Evolutionary conservation across 2,113 vertebrate genomes (phyloP).

Genomic region (Calonectris borealis): DNA sequence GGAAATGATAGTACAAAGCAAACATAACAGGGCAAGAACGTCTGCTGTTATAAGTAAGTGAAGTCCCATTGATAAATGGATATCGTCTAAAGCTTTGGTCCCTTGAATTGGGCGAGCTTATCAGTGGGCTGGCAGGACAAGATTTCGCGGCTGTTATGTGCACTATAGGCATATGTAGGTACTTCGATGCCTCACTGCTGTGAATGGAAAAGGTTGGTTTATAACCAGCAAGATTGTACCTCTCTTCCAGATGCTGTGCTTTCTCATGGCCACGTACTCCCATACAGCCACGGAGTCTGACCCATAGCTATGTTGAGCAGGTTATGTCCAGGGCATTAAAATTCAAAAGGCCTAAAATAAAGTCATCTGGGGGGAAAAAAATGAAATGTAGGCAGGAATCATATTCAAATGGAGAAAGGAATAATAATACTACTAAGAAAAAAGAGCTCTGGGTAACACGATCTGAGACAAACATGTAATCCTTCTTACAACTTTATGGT

Average conservation of each 20-base stretch:
- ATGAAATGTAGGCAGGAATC: not conserved
- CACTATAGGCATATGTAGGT: rapidly evolving
- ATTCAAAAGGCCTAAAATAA: not conserved
- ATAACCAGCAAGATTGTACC: not conserved
- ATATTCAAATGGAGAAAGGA: not conserved
- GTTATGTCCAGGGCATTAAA: not conserved
- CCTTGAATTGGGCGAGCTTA: not conserved
- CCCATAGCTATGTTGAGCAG: rapidly evolving
- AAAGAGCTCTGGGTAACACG: not conserved
- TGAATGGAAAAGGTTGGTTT: not conserved
- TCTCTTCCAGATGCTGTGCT: not conserved
- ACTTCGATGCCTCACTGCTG: rapidly evolving
- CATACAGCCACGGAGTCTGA: too few relatives aligned
- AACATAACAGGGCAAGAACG: not conserved
- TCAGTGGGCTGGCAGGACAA: not conserved
- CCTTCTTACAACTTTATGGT: not conserved
- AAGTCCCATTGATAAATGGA: rapidly evolving
- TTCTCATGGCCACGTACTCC: not conserved
- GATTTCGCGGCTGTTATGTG: rapidly evolving
- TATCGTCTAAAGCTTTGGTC: not conserved
- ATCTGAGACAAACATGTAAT: not conserved
- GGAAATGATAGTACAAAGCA: not conserved
- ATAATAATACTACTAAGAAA: not conserved
- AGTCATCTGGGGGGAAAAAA: not conserved
- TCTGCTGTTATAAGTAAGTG: not conserved